These are phyloP conservation scores for Musca domestica DNA, from an alignment of 1,140 invertebrate species.

Conservation along the genomic window DNA sequence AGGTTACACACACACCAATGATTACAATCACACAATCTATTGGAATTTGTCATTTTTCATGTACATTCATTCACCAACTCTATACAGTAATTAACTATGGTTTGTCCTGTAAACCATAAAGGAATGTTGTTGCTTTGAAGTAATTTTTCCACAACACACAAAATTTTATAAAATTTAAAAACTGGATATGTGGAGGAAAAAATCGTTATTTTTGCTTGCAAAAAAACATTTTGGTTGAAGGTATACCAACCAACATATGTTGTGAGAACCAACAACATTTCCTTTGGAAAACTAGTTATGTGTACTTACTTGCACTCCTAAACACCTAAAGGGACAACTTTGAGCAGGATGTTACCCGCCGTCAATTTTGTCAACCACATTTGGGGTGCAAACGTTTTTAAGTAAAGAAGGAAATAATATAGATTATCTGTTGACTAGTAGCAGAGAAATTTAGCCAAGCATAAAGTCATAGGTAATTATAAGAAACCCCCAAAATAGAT, in stretches of 20 bases:
- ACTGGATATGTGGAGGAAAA: neutral
- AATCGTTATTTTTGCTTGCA: slow-evolving; percentile 19
- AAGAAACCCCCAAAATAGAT: slow-evolving; percentile 24
- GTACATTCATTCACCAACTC: neutral
- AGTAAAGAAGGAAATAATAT: neutral
- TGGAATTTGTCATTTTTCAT: neutral
- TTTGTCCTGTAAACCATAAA: no score
- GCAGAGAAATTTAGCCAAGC: slow-evolving; percentile 2
- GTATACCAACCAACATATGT: neutral
- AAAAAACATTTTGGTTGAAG: neutral
- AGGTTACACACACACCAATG: no score
- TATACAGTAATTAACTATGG: no score
- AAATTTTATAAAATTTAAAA: no score
- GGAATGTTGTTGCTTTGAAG: no score
- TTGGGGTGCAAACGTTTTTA: neutral
- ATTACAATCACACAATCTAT: no score
- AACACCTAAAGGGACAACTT: neutral
- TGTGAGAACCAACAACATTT: no score
- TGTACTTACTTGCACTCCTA: neutral
- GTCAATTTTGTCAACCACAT: slow-evolving; percentile 14
- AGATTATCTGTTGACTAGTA: slow-evolving; percentile 18
- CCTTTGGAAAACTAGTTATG: no score
- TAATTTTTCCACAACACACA: no score
- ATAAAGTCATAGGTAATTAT: slow-evolving; percentile 27
- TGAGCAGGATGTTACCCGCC: neutral